These are phyloP conservation scores for Lucifuga dentata DNA, from an alignment of 2,113 vertebrate species.

Conservation along the genomic window DNA sequence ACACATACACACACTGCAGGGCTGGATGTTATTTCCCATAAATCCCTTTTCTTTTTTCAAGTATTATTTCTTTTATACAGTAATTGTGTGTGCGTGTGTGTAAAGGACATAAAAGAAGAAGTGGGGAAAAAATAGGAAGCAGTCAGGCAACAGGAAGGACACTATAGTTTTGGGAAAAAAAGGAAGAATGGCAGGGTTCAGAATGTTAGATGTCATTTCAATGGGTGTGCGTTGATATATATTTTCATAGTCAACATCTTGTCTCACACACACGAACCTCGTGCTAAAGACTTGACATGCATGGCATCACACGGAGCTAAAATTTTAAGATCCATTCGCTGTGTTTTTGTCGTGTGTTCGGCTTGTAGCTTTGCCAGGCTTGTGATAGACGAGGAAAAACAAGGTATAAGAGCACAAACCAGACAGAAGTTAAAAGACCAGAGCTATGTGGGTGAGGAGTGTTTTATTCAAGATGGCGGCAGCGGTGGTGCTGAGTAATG, in stretches of 20 bases:
- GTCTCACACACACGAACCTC: neutral
- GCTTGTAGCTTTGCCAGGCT: neutral
- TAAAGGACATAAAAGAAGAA: no score
- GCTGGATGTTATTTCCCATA: slow-evolving; percentile 1
- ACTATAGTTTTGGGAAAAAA: no score
- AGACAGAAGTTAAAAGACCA: neutral
- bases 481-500: slow-evolving; percentile 65
- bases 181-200: neutral
- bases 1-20: neutral
- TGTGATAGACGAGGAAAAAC: neutral
- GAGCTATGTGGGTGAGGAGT: neutral
- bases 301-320: slow-evolving; percentile 6
- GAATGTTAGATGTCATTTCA: no score
- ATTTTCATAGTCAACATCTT: slow-evolving; percentile 11
- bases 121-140: no score
- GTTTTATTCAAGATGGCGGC: slow-evolving; percentile 35
- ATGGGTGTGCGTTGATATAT: slow-evolving; percentile 17
- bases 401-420: neutral
- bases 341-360: no score
- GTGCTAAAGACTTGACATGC: neutral
- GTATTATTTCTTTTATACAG: slow-evolving; percentile 1
- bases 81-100: slow-evolving; percentile 6
- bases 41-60: slow-evolving; percentile 7
- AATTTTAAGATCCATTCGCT: neutral
- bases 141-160: no score